Evolutionary conservation across 53 echinoderm and acorn worm genomes (phyloP).

Genomic region (Holothuria scabra): DNA sequence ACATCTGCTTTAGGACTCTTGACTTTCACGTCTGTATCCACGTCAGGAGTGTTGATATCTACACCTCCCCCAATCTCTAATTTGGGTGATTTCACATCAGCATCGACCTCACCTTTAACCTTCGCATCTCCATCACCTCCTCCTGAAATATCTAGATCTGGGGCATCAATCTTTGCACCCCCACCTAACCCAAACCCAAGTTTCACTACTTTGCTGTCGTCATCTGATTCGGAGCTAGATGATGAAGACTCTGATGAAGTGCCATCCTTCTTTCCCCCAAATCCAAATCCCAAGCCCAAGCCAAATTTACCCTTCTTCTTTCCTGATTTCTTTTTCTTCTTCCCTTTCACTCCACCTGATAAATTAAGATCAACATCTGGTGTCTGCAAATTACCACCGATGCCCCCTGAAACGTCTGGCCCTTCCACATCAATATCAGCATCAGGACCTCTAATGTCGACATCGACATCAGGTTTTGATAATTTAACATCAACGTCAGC

Average conservation of each 20-base stretch:
- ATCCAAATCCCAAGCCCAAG: slow-evolving; percentile 77
- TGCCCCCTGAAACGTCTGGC: slow-evolving; percentile 29
- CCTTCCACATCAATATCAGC: slow-evolving; percentile 54
- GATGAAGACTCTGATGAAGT: slow-evolving; percentile 11
- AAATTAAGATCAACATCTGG: slow-evolving; percentile 40
- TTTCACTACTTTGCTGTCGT: slow-evolving; percentile 33
- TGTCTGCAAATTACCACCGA: slow-evolving; percentile 23
- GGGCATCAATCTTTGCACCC: slow-evolving; percentile 43
- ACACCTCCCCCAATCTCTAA: slow-evolving; percentile 34
- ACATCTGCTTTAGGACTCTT: slow-evolving; percentile 26
- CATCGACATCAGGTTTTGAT: slow-evolving; percentile 38
- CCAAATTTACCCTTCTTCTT: slow-evolving; percentile 69
- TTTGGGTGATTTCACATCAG: slow-evolving; percentile 40
- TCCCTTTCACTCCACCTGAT: slow-evolving; percentile 9
- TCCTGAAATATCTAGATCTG: slow-evolving; percentile 29
- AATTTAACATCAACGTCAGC: slow-evolving; percentile 52
- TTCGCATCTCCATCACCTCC: slow-evolving; percentile 45
- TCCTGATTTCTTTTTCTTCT: slow-evolving; percentile 40
- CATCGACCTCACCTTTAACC: not conserved
- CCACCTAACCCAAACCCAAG: slow-evolving; percentile 38
- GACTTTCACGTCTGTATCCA: slow-evolving; percentile 25
- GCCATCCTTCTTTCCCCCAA: slow-evolving; percentile 61
- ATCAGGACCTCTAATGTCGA: slow-evolving; percentile 40
- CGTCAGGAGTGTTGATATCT: slow-evolving; percentile 13
- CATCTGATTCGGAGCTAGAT: slow-evolving; percentile 51